Evolutionary conservation across 1,140 invertebrate species (phyloP).

Genomic region (Trinorchestia longiramus): DNA sequence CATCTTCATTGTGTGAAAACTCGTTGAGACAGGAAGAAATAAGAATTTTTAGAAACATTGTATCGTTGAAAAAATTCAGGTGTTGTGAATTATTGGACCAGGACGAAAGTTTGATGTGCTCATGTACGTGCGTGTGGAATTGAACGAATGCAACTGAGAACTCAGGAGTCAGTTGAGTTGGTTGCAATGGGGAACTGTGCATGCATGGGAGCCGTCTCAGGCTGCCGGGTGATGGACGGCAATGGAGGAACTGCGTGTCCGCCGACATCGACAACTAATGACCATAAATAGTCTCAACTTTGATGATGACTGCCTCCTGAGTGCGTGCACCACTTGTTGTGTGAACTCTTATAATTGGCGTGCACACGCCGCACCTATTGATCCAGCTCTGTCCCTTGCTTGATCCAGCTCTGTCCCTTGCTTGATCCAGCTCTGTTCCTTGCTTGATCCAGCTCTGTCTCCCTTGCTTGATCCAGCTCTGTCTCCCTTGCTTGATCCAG

Average conservation of each 20-base stretch:
- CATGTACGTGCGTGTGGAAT: background rate
- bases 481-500: too few relatives aligned
- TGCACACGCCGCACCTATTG: background rate
- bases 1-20: background rate
- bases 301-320: background rate
- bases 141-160: background rate
- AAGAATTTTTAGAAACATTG: background rate
- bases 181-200: background rate
- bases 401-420: background rate
- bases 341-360: background rate
- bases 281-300: constrained; percentile 9
- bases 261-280: background rate
- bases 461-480: background rate
- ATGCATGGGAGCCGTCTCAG: background rate
- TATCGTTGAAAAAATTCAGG: background rate
- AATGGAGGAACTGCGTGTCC: background rate
- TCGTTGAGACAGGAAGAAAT: background rate
- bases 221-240: background rate
- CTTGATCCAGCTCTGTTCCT: background rate
- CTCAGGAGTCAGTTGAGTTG: background rate
- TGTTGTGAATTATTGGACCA: background rate
- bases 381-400: background rate
- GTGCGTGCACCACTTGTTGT: background rate
- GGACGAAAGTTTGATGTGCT: background rate
- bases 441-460: background rate